Evolutionary conservation across 2,888 invertebrate species (phyloP).

Genomic region (Pachydiplax longipennis): DNA sequence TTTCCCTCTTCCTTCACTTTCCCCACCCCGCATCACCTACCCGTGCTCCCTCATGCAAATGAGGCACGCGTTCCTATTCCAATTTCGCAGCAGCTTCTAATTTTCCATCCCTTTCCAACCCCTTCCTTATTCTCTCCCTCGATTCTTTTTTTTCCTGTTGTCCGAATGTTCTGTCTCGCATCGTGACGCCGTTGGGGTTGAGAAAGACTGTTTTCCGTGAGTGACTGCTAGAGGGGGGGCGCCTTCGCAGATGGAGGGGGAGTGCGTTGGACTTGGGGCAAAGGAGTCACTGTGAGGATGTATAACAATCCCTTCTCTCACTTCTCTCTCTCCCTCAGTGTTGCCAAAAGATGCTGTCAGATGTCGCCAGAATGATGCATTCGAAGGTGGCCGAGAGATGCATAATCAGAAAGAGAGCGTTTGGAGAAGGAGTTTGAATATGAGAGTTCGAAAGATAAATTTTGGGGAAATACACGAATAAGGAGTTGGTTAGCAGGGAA

Average conservation of each 20-base stretch:
- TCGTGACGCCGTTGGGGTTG: background rate
- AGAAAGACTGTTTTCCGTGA: background rate
- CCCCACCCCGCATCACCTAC: background rate
- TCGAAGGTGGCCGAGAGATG: background rate
- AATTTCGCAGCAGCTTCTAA: slow-evolving; percentile 42
- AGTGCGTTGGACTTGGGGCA: background rate
- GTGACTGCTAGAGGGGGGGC: background rate
- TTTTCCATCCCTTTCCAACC: slow-evolving; percentile 5
- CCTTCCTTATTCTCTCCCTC: background rate
- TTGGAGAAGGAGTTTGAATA: too few relatives aligned
- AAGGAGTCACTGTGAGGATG: background rate
- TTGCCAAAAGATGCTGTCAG: too few relatives aligned
- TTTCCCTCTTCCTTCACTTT: background rate
- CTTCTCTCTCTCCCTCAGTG: background rate
- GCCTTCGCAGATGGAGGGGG: background rate
- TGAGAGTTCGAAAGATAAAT: too few relatives aligned
- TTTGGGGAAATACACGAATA: too few relatives aligned
- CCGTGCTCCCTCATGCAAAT: slow-evolving; percentile 42
- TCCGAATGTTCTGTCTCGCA: background rate
- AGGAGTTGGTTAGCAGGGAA: too few relatives aligned
- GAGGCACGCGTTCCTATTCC: slow-evolving; percentile 32
- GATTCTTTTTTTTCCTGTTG: background rate
- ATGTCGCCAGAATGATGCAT: background rate
- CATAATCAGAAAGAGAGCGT: too few relatives aligned
- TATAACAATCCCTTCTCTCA: background rate